phyloP scores from a whole-genome alignment of 92 coral and sea anemone genomes.

The Pocillopora meandrina region DNA sequence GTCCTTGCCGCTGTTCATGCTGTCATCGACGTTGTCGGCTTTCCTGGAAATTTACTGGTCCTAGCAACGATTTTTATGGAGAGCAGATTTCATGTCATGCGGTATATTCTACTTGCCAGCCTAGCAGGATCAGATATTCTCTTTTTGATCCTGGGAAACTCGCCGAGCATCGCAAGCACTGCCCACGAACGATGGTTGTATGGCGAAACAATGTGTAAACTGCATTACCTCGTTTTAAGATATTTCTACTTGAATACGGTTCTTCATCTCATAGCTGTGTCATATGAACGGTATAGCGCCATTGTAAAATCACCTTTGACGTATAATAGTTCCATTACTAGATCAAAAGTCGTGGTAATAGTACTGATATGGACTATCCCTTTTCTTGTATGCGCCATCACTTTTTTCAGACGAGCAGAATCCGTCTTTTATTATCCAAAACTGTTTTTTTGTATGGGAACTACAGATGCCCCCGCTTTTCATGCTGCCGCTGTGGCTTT shows the following conservation, averaged over 20 bases:
- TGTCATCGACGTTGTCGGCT: background rate
- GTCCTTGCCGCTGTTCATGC: background rate
- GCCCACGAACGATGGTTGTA: background rate
- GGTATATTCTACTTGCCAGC: background rate
- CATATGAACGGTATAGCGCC: background rate
- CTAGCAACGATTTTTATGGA: background rate
- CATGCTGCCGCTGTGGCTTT: background rate
- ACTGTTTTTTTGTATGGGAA: background rate
- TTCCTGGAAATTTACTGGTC: background rate
- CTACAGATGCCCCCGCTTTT: background rate
- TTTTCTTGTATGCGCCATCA: background rate
- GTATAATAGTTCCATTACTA: background rate
- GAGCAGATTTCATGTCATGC: background rate
- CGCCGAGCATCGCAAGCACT: background rate
- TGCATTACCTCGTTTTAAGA: background rate
- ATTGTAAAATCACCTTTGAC: background rate
- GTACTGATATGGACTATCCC: background rate
- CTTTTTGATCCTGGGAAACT: background rate
- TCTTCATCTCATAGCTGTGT: constrained; percentile 5
- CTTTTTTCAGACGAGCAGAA: background rate
- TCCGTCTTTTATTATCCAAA: background rate
- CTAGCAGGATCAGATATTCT: background rate
- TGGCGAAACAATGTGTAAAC: background rate
- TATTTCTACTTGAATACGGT: constrained; percentile 3
- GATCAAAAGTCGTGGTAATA: background rate